Evolutionary conservation across 2,888 invertebrate species (phyloP).

Genomic region (Aphodius granarius): DNA sequence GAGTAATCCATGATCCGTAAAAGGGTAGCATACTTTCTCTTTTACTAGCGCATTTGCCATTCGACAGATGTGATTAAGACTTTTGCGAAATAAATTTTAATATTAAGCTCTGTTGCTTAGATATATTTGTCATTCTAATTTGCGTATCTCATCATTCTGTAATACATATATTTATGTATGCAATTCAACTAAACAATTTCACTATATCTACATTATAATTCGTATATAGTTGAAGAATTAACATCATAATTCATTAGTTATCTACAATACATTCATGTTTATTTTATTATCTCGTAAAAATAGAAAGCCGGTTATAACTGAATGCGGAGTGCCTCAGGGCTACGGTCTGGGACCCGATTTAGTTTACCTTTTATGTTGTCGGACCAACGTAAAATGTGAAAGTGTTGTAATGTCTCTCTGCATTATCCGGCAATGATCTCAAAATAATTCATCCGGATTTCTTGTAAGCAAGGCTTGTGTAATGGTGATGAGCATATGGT

Average conservation of each 20-base stretch:
- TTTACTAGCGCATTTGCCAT: neutral
- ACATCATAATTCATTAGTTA: neutral
- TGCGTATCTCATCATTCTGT: too few relatives aligned
- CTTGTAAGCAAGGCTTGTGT: neutral
- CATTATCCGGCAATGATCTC: neutral
- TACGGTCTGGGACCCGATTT: neutral
- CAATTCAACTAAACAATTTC: neutral
- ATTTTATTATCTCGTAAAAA: neutral
- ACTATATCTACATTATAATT: neutral
- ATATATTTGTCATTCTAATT: too few relatives aligned
- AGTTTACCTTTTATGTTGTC: neutral
- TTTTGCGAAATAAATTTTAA: neutral
- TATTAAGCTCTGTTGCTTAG: neutral
- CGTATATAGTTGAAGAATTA: neutral
- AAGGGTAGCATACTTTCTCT: neutral
- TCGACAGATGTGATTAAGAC: neutral
- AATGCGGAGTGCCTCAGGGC: neutral
- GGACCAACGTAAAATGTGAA: neutral
- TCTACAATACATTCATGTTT: neutral
- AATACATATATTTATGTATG: neutral
- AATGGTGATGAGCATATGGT: too few relatives aligned
- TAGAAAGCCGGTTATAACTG: neutral
- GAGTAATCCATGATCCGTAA: neutral
- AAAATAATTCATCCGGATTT: neutral
- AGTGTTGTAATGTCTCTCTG: neutral